Percentiles rank a stretch among this genome's conserved stretches.
These are phyloP conservation scores for Caloenas nicobarica DNA, from an alignment of 2,113 vertebrate genomes.

Conservation along the genomic window DNA sequence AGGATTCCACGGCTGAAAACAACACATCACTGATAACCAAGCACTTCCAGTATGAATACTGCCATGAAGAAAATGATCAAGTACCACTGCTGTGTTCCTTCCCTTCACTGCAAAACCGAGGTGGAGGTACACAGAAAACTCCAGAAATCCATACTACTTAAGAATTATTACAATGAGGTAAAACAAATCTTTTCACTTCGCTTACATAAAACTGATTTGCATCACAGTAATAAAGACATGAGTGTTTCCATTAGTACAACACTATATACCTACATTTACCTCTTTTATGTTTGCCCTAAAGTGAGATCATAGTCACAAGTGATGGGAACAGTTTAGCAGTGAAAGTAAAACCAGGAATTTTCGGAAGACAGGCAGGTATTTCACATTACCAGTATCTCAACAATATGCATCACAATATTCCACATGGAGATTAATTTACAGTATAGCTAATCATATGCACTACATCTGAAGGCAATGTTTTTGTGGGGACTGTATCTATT, in stretches of 20 bases:
- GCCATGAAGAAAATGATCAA: constrained; percentile 22
- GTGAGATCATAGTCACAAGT: not conserved
- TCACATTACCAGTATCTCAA: not conserved
- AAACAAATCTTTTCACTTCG: not conserved
- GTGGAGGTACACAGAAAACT: not conserved
- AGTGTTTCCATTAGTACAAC: not conserved
- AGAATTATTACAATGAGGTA: not conserved
- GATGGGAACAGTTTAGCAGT: constrained; percentile 16
- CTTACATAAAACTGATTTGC: not conserved
- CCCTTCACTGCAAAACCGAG: not conserved
- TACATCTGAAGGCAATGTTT: constrained; percentile 28
- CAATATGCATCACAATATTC: not conserved
- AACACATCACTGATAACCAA: constrained; percentile 16
- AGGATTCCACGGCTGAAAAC: constrained; percentile 47
- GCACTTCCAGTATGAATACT: not conserved
- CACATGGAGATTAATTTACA: constrained; percentile 53
- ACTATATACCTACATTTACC: not conserved
- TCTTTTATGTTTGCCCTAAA: not conserved
- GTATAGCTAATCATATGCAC: constrained; percentile 14
- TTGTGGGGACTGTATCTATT: not conserved
- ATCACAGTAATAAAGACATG: not conserved
- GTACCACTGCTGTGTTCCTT: not conserved
- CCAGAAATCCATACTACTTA: not conserved
- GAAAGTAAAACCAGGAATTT: constrained; percentile 28
- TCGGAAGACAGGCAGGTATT: not conserved